Conservation (phyloP, 1,140 invertebrate species). For the Frieseomelitta varia region DNA sequence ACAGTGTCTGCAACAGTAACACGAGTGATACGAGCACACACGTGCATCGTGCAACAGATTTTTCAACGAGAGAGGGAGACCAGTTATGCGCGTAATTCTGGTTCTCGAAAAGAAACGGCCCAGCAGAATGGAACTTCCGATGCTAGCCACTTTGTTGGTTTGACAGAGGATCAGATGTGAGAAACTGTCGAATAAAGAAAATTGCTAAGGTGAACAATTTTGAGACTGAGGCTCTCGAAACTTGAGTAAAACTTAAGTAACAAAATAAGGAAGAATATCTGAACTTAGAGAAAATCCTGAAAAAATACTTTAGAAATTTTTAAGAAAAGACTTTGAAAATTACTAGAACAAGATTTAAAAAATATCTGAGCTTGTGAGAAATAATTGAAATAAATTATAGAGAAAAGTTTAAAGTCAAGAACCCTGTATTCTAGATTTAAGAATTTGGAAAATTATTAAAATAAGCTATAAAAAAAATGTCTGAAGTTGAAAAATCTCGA, state of each 20-base stretch:
- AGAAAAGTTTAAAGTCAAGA: background rate
- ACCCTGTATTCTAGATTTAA: background rate
- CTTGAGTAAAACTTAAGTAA: no score
- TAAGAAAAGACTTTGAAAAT: background rate
- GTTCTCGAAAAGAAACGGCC: slow-evolving; percentile 57
- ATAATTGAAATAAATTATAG: background rate
- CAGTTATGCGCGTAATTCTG: slow-evolving; percentile 56
- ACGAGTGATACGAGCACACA: slow-evolving; percentile 30
- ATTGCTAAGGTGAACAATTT: background rate
- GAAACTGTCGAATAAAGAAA: slow-evolving; percentile 25
- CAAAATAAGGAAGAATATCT: no score
- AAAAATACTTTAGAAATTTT: no score
- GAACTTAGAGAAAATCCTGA: no score
- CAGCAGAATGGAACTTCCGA: slow-evolving; percentile 21
- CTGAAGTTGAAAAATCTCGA: no score
- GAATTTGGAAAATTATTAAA: background rate
- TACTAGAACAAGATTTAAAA: background rate
- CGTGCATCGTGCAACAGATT: slow-evolving; percentile 41
- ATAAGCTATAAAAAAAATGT: no score
- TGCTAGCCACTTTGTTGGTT: slow-evolving; percentile 5
- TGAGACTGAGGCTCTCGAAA: no score
- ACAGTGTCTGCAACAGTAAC: slow-evolving; percentile 23
- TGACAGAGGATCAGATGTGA: slow-evolving; percentile 6
- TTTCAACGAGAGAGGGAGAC: slow-evolving; percentile 25
- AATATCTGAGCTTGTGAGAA: background rate